phyloP scores from a whole-genome alignment of 2,797 vertebrate genomes.

The Protonibea diacanthus region DNA sequence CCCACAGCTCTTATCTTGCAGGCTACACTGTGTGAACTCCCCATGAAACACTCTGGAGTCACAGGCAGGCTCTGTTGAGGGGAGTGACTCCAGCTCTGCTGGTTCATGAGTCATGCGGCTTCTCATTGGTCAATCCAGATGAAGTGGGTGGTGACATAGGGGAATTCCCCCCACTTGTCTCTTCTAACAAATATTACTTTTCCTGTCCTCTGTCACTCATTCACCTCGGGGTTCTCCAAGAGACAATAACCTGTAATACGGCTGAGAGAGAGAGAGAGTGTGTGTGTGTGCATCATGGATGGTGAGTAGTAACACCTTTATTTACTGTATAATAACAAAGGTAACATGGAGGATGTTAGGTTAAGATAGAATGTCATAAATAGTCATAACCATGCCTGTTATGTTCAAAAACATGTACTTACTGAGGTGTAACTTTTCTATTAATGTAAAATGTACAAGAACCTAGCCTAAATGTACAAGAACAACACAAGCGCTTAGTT shows the following conservation, averaged over 20 bases:
- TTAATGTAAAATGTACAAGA: not conserved
- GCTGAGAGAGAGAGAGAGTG: slow-evolving; percentile 23
- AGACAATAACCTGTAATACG: slow-evolving; percentile 34
- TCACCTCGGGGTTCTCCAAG: slow-evolving; percentile 47
- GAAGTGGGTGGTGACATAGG: slow-evolving; percentile 53
- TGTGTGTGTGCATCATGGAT: slow-evolving; percentile 76
- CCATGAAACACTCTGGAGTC: not conserved
- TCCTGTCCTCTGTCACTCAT: slow-evolving; percentile 67
- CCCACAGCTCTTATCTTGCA: not conserved
- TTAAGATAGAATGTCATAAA: not conserved
- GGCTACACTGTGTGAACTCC: not conserved
- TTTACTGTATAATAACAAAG: not conserved
- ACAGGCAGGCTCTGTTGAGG: not conserved
- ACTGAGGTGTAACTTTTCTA: not conserved
- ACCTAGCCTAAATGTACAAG: not conserved
- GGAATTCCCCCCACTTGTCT: slow-evolving; percentile 77
- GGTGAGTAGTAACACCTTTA: slow-evolving; percentile 78
- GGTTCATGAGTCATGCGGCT: not conserved
- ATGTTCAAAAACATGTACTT: not conserved
- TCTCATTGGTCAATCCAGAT: slow-evolving; percentile 55
- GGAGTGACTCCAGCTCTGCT: not conserved
- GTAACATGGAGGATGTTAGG: not conserved
- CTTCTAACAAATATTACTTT: slow-evolving; percentile 58
- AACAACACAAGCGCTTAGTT: not conserved
- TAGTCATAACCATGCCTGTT: not conserved